Conservation (phyloP, 2,888 invertebrate genomes). For the Branchellion lobata region DNA sequence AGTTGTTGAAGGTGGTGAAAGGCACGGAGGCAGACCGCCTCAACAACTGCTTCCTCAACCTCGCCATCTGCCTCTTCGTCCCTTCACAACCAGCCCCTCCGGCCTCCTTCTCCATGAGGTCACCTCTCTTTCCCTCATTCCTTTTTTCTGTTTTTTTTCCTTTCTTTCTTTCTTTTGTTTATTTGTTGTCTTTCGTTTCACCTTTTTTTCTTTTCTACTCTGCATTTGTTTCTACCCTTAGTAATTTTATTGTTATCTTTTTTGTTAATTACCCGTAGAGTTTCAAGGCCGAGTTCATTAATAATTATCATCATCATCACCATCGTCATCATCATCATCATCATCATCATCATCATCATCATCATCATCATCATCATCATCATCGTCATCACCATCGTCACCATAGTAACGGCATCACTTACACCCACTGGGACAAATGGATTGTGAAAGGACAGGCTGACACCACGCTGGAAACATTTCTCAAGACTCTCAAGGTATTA, state of each 20-base stretch:
- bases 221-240: background rate
- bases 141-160: no score
- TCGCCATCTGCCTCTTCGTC: constrained; percentile 60
- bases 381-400: background rate
- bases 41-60: constrained; percentile 61
- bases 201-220: no score
- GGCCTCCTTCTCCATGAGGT: constrained; percentile 56
- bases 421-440: constrained; percentile 62
- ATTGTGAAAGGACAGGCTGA: constrained; percentile 57
- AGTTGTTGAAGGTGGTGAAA: constrained; percentile 59
- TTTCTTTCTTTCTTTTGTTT: no score
- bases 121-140: no score
- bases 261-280: no score
- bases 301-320: background rate
- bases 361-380: no score
- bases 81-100: constrained; percentile 60
- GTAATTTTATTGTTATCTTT: background rate
- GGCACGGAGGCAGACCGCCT: constrained; percentile 55
- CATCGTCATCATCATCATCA: background rate
- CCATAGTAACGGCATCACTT: constrained; percentile 50
- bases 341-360: no score
- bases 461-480: constrained; percentile 59
- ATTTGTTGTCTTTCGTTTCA: no score
- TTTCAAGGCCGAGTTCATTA: no score
- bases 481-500: constrained; percentile 59